phyloP scores from a whole-genome alignment of 2,113 vertebrate species.

The Ctenomys sociabilis region DNA sequence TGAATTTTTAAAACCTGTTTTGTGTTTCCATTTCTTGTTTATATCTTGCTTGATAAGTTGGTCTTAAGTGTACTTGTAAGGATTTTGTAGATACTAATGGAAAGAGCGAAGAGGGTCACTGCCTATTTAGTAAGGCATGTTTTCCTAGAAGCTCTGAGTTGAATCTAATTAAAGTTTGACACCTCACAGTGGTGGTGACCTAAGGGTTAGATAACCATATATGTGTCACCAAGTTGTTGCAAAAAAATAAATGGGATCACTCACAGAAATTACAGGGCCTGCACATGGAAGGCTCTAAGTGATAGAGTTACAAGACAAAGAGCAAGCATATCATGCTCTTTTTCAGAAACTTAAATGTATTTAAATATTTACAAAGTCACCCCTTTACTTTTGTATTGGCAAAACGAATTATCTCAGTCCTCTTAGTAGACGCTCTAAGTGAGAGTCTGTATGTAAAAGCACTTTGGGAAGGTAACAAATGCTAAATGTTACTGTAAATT shows the following conservation, averaged over 20 bases:
- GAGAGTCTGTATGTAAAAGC: constrained; percentile 63
- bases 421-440: constrained; percentile 55
- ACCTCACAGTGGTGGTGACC: constrained; percentile 41
- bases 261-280: not conserved
- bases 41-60: not conserved
- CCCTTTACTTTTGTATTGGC: constrained; percentile 43
- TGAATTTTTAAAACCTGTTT: constrained; percentile 17
- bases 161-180: constrained; percentile 75
- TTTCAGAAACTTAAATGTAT: constrained; percentile 61
- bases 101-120: not conserved
- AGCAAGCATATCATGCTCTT: not conserved
- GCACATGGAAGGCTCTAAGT: not conserved
- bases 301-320: constrained; percentile 24
- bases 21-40: not conserved
- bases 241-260: constrained; percentile 55
- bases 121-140: not conserved
- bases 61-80: not conserved
- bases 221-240: constrained; percentile 38
- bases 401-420: constrained; percentile 73
- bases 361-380: constrained; percentile 75
- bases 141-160: constrained; percentile 61
- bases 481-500: constrained; percentile 76
- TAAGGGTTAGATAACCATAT: constrained; percentile 36
- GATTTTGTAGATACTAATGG: not conserved
- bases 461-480: constrained; percentile 75